Percentiles rank a stretch among this genome's conserved stretches.
Evolutionary conservation across 2,888 invertebrate species (phyloP).

Genomic region (Morinoia aosen): DNA sequence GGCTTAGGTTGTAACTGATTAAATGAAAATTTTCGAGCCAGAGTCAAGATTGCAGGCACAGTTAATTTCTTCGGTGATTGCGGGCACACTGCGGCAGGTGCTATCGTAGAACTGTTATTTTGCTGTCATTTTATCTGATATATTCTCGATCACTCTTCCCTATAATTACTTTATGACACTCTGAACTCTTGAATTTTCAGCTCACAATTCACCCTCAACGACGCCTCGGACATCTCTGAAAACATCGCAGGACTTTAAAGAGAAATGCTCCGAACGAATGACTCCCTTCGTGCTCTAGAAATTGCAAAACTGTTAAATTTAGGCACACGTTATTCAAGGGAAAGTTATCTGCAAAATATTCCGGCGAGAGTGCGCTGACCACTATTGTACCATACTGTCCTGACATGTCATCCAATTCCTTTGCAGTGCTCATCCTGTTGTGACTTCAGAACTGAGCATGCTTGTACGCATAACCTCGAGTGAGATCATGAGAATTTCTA

Average conservation of each 20-base stretch:
- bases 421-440: background rate
- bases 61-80: conserved; percentile 6
- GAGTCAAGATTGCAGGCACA: background rate
- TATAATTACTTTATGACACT: conserved; percentile 39
- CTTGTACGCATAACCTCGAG: background rate
- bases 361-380: background rate
- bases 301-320: background rate
- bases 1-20: conserved; percentile 21
- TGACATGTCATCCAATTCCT: background rate
- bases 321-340: background rate
- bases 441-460: background rate
- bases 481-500: background rate
- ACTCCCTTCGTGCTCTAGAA: background rate
- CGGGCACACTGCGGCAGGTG: background rate
- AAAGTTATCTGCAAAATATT: background rate
- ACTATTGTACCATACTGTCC: background rate
- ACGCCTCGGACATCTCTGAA: background rate
- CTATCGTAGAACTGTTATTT: background rate
- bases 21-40: conserved; percentile 6
- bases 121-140: conserved; percentile 33
- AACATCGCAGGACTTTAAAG: background rate
- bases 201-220: conserved; percentile 8
- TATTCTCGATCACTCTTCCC: conserved; percentile 38
- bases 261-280: background rate
- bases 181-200: conserved; percentile 1